Conservation (phyloP, 2,888 invertebrate species). For the Leptinotarsa rubiginosa region DNA sequence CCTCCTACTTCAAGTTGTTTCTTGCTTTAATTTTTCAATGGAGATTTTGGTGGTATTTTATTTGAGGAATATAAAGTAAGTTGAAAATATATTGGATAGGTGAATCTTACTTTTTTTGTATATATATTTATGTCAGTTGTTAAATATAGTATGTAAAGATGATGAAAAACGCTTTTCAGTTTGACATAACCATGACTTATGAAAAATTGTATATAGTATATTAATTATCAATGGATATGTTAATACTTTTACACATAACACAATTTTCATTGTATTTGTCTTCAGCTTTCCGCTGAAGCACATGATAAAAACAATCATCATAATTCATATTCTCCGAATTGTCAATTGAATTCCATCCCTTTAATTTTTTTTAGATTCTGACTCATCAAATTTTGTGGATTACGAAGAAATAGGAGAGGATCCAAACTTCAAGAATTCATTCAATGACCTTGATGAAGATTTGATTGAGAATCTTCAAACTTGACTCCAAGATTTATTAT, state of each 20-base stretch:
- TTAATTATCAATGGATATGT: too few relatives aligned
- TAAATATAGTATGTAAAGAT: too few relatives aligned
- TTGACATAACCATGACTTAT: too few relatives aligned
- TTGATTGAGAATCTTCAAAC: constrained; percentile 25
- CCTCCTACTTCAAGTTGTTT: not conserved
- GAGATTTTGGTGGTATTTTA: not conserved
- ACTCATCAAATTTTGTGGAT: constrained; percentile 39
- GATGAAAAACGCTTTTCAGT: too few relatives aligned
- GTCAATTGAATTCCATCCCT: not conserved
- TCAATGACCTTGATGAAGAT: constrained; percentile 18
- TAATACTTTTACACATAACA: too few relatives aligned
- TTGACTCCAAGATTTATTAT: constrained; percentile 11
- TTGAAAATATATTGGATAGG: too few relatives aligned
- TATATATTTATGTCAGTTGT: too few relatives aligned
- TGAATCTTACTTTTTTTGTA: too few relatives aligned
- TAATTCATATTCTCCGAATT: not conserved
- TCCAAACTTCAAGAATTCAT: constrained; percentile 11
- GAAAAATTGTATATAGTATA: too few relatives aligned
- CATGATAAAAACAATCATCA: constrained; percentile 4
- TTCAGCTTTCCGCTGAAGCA: not conserved
- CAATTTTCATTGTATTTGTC: too few relatives aligned
- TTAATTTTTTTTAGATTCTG: constrained; percentile 40
- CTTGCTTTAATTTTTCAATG: not conserved
- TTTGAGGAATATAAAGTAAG: not conserved
- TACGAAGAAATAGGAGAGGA: constrained; percentile 35